Evolutionary conservation across 37 sponge, comb jelly and placozoan species (phyloP).

Genomic region (Aphrocallistes beatrix): DNA sequence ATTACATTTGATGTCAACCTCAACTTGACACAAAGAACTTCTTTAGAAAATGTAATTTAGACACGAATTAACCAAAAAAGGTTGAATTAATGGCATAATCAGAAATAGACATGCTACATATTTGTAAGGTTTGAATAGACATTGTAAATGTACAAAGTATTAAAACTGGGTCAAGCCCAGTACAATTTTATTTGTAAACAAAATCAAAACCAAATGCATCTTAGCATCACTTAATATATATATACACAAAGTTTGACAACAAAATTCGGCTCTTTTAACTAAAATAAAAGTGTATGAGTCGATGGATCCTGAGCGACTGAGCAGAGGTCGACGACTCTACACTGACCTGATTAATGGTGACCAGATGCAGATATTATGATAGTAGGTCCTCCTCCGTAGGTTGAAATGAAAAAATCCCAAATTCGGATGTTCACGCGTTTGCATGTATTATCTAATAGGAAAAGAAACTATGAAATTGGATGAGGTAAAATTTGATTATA

Average conservation of each 20-base stretch:
- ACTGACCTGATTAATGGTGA: background rate
- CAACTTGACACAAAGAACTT: no score
- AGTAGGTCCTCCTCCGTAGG: background rate
- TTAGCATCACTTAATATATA: background rate
- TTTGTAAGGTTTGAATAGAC: no score
- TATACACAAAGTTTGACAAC: background rate
- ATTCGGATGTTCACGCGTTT: conserved; percentile 7
- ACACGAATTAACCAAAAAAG: no score
- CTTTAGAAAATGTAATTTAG: no score
- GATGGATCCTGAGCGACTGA: background rate
- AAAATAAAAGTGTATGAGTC: background rate
- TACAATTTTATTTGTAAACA: no score
- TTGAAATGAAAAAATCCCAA: conserved; percentile 12
- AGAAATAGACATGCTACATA: no score
- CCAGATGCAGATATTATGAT: background rate
- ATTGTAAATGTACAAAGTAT: no score
- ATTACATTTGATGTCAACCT: no score
- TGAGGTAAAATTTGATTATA: no score
- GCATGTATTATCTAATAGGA: background rate
- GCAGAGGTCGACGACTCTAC: background rate
- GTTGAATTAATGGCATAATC: no score
- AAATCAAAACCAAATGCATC: background rate
- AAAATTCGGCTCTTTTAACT: background rate
- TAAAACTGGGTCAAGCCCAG: no score
- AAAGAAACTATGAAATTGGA: background rate